Conservation (phyloP, 2,888 invertebrate genomes). For the Orthonychiurus folsomi region DNA sequence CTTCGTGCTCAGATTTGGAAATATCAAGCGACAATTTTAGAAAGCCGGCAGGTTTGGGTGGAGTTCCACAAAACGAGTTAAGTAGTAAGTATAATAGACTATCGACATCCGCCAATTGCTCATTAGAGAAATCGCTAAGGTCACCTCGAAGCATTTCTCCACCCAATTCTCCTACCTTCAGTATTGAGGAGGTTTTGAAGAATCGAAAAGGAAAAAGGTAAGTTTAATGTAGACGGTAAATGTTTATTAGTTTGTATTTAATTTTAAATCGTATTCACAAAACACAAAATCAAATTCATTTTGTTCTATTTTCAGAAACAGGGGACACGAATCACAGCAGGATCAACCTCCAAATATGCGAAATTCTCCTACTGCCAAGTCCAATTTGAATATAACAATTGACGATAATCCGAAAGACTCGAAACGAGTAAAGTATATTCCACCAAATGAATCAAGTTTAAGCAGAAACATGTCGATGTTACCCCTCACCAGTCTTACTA, state of each 20-base stretch:
- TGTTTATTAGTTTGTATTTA: background rate
- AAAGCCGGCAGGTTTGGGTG: background rate
- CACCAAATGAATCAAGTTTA: conserved; percentile 1
- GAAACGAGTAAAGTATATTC: conserved; percentile 18
- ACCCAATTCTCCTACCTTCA: background rate
- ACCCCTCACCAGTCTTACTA: conserved; percentile 8
- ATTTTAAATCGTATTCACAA: background rate
- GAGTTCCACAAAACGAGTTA: background rate
- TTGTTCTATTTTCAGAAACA: background rate
- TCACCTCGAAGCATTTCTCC: background rate
- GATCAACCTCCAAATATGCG: background rate
- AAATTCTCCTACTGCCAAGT: background rate
- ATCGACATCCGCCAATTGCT: background rate
- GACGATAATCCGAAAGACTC: conserved; percentile 9
- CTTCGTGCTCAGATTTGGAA: background rate
- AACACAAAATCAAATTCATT: background rate
- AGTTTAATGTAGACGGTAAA: background rate
- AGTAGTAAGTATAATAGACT: background rate
- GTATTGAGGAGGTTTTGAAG: background rate
- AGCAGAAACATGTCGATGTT: conserved; percentile 10
- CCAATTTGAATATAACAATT: background rate
- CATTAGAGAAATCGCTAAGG: background rate
- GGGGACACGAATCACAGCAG: background rate
- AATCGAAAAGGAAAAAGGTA: background rate
- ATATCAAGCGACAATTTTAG: background rate